phyloP scores from a whole-genome alignment of 2,113 vertebrate species.

The Tretioscincus oriximinensis region DNA sequence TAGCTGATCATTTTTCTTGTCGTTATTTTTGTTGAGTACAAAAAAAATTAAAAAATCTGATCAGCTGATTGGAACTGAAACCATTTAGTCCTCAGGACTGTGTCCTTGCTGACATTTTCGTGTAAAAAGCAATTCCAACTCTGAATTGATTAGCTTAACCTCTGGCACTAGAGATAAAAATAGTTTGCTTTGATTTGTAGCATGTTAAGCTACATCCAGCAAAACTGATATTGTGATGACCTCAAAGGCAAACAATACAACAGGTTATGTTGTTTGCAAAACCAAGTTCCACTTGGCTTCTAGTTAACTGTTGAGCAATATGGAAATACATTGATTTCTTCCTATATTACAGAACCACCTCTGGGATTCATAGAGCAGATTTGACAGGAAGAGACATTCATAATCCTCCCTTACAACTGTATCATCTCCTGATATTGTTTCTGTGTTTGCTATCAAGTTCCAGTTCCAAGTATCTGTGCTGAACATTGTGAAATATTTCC shows the following conservation, averaged over 20 bases:
- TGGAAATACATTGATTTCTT: constrained; percentile 42
- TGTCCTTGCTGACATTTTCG: constrained; percentile 30
- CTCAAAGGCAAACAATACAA: constrained; percentile 37
- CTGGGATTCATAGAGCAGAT: not conserved
- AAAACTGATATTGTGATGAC: constrained; percentile 51
- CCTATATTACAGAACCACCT: not conserved
- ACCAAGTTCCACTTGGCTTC: constrained; percentile 26
- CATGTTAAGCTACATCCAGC: constrained; percentile 45
- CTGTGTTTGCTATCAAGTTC: not conserved
- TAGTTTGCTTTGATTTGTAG: constrained; percentile 38
- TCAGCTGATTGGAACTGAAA: constrained; percentile 13
- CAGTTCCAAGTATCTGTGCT: not conserved
- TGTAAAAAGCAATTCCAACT: constrained; percentile 42
- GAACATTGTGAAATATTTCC: not conserved
- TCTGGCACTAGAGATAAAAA: constrained; percentile 48
- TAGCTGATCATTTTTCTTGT: not conserved
- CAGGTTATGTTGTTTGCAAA: constrained; percentile 17
- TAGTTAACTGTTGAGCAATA: constrained; percentile 2
- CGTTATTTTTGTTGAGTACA: constrained; percentile 25
- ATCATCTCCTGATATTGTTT: not conserved
- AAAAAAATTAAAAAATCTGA: constrained; percentile 16
- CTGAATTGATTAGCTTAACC: constrained; percentile 39
- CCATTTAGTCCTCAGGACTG: not conserved
- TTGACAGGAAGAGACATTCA: not conserved
- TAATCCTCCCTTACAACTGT: not conserved